A percentile compares a stretch with the other conserved stretches of the same genome.
Evolutionary conservation across 2,888 invertebrate species (phyloP).

Genomic region (Erebia palarica): DNA sequence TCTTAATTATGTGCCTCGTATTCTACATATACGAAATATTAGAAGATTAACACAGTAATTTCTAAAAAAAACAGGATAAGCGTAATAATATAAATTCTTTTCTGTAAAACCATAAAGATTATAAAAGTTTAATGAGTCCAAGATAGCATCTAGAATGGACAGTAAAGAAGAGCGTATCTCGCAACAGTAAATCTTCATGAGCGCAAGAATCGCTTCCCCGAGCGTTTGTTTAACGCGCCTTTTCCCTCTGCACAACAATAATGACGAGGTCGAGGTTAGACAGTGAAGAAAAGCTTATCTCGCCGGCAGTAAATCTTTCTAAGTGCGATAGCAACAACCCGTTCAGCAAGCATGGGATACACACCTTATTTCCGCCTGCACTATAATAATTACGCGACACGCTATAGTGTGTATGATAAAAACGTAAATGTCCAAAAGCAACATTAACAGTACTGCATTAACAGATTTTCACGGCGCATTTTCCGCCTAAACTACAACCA

Average conservation of each 20-base stretch:
- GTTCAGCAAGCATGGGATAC: neutral
- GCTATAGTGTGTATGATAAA: neutral
- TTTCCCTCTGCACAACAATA: constrained; percentile 20
- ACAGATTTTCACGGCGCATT: neutral
- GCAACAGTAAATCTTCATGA: constrained; percentile 58
- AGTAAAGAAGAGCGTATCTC: constrained; percentile 64
- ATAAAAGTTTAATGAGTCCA: constrained; percentile 46
- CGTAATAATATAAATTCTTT: constrained; percentile 2
- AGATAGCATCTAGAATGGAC: constrained; percentile 53
- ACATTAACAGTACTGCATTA: neutral
- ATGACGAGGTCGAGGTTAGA: constrained; percentile 18
- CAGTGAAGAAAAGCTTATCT: constrained; percentile 24
- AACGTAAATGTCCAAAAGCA: neutral
- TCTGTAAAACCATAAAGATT: constrained; percentile 5
- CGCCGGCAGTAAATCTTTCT: constrained; percentile 12
- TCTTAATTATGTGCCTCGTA: neutral
- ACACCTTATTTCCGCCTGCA: neutral
- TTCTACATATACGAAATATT: too few relatives aligned
- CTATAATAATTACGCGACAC: neutral
- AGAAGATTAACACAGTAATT: too few relatives aligned
- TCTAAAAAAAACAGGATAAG: neutral
- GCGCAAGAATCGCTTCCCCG: constrained; percentile 30
- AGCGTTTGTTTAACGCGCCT: constrained; percentile 12
- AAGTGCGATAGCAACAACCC: constrained; percentile 7
- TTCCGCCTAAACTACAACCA: neutral